These are phyloP conservation scores for Yponomeuta plumbellus DNA, from an alignment of 2,888 invertebrate species.

Conservation along the genomic window DNA sequence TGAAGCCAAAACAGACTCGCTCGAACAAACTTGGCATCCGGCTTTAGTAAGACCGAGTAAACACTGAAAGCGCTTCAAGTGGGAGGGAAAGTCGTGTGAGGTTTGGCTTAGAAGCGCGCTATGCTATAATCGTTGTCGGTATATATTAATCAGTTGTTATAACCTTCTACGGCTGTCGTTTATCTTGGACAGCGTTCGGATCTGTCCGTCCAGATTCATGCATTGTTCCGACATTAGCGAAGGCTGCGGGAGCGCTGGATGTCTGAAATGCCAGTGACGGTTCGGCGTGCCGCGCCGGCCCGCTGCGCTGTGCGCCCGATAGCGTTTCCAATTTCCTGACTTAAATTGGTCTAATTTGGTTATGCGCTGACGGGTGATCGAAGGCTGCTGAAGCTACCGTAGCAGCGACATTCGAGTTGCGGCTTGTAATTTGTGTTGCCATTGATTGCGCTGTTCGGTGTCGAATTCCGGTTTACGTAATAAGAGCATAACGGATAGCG, in stretches of 20 bases:
- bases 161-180: constrained; percentile 70
- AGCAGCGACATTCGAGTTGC: constrained; percentile 43
- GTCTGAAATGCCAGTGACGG: constrained; percentile 66
- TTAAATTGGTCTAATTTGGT: constrained; percentile 76
- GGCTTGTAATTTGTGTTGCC: constrained; percentile 43
- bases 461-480: neutral
- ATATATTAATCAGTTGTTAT: constrained; percentile 76
- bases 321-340: constrained; percentile 75
- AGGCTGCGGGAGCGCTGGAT: constrained; percentile 65
- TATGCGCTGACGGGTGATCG: constrained; percentile 70
- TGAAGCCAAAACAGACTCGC: constrained; percentile 10
- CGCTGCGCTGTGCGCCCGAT: constrained; percentile 42
- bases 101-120: constrained; percentile 49
- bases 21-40: constrained; percentile 7
- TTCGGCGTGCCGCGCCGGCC: constrained; percentile 28
- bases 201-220: constrained; percentile 71
- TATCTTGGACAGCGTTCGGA: constrained; percentile 69
- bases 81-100: constrained; percentile 27
- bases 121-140: constrained; percentile 66
- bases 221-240: constrained; percentile 72
- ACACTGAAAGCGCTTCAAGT: constrained; percentile 6
- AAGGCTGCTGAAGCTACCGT: constrained; percentile 49
- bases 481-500: too few relatives aligned
- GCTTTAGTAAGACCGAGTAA: neutral
- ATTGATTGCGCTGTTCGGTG: constrained; percentile 21